Evolutionary conservation across 64 coral and sea anemone genomes (phyloP), one percentile per base, ranked within the genome.

Genomic region (Pachyseris speciosa): DNA sequence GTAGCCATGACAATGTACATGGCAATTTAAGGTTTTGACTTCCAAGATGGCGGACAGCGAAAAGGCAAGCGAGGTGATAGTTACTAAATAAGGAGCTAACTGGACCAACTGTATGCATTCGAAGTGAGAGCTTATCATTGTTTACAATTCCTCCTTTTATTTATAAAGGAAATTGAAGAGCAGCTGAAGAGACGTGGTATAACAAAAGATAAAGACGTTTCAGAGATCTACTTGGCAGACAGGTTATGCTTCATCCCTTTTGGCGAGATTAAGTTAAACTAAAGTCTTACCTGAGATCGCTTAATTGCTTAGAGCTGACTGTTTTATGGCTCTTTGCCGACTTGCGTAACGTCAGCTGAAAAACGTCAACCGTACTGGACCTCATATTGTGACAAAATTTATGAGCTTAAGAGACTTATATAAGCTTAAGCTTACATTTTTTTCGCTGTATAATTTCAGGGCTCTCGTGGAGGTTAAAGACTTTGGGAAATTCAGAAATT

Each of bases 181-280:
- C 94, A 96, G 77, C 84, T 96, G 13, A 74, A 89, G 64, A 93
- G 83, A 88, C 77, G 90, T 16, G 72, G 72, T 31, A 89, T 93
- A 68, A 64, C 86, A 22, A 96, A 96, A 32, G 90, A 96, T 68
- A 96, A 89, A 93, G 94, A 96, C 44, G 94, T 96, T 29, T 86
- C 88, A 11, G 94, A 96, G 79, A 34, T 96, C n/a, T 93, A 96
- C 52, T 65, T 96, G 12, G 85, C 94, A 70, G 69, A 93, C 64
- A 89, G 86, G 94, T 92, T 17, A 44, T 63, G 39, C 42, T 9
- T 15, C 7, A 25, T 42, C 13, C 4, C 3, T 84, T 64, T 75
- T n/a, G n/a, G n/a, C n/a, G n/a, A n/a, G n/a, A n/a, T n/a, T 49
- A 49, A 49, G 45, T 15, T 49, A 49, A 49, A 49, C 15, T 0